Conservation (phyloP, 2,888 invertebrate genomes). For the Tipula vernalis region DNA sequence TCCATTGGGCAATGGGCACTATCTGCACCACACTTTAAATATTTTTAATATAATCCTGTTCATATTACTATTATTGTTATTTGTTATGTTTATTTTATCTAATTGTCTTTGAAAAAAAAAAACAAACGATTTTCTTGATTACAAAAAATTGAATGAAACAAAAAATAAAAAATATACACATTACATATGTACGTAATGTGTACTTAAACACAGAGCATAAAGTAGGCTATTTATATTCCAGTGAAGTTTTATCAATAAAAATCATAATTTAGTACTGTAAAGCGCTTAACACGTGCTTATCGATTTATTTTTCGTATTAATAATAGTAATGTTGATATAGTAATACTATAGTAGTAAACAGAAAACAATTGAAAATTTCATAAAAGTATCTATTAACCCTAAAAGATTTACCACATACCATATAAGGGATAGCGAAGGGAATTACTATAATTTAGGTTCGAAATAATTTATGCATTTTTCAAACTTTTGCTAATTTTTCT, state of each 20-base stretch:
- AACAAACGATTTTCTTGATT: background rate
- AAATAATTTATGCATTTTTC: too few relatives aligned
- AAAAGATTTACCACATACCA: background rate
- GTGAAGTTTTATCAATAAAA: background rate
- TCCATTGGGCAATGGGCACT: slow-evolving; percentile 7
- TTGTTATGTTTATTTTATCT: background rate
- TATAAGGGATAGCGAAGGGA: too few relatives aligned
- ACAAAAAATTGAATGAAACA: background rate
- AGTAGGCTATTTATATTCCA: background rate
- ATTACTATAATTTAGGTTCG: too few relatives aligned
- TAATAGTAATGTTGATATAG: background rate
- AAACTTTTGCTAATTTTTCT: too few relatives aligned
- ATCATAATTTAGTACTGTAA: background rate
- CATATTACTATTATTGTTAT: background rate
- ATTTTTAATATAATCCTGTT: background rate
- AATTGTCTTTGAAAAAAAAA: background rate
- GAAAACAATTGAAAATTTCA: background rate
- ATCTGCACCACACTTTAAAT: slow-evolving; percentile 5
- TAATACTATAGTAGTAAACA: background rate
- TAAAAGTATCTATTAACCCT: background rate
- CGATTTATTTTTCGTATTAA: background rate
- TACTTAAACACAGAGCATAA: background rate
- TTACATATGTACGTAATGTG: background rate
- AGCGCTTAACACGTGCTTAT: background rate
- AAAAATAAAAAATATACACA: background rate